Evolutionary conservation across 2,888 invertebrate genomes (phyloP), one percentile per base, ranked within the genome.

Genomic region (Plebejus anna): DNA sequence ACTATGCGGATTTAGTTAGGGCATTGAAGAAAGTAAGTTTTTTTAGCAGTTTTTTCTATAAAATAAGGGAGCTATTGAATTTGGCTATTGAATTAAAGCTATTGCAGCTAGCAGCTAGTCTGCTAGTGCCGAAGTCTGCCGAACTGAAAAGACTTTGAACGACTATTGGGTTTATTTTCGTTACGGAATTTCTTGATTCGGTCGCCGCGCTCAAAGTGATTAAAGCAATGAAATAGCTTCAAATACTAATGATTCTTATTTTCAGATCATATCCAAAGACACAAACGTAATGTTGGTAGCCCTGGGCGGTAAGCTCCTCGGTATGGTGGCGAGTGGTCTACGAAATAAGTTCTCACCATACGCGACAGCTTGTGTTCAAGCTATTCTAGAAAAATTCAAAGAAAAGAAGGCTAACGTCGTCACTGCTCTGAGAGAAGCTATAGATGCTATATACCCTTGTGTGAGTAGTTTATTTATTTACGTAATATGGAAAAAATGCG

Each of bases 321-420:
- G 97, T 2, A 95, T 96, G 82, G 88, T 99, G 66, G 99, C 99
- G 0, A 94, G 89, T 76, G 99, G 99, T 0, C 94, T 99, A 55
- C 97, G 98, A 77, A 97, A 97, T 87, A 96, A 97, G 78, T 99
- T 99, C 90, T 95, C 96, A 11, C 96, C 96, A 0, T 98, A 98
- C 91, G 97, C 98, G 0, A 90, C 95, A 38, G 96, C 96, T 0
- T 97, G 97, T 82, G 92, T 98, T 1, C 95, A 97, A 9, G 94
- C 97, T 0, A 94, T 99, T 75, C 89, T 99, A 57, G 99, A 99
- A 84, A 99, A 99, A 90, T 99, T 99, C 86, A 98, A 98, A 84
- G 99, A 99, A 89, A 99, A 99, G 94, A 99, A 99, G 85, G 94
- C 96, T 2, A 97, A 96, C 84, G 99, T 99, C 0, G 98, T 99